Base-by-base conservation (phyloP, 2,797 vertebrate genomes). In the Oreonectes daqikongensis region DNA sequence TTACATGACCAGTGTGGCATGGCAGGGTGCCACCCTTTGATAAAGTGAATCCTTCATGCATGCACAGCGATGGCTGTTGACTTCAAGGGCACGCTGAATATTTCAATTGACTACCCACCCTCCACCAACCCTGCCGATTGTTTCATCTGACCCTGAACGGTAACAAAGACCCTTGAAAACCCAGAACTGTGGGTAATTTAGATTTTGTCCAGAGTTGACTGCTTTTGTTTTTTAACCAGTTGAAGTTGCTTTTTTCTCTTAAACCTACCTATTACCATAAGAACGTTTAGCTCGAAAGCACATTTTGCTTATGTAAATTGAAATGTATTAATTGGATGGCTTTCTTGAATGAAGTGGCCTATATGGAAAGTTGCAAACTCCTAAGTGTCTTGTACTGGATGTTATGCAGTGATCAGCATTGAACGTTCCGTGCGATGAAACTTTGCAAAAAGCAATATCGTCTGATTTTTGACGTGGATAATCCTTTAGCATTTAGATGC, bases 21-120 rank as follows among this genome's bases (percentile, higher is more conserved):
- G 83, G 81, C 81, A 75, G 35, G 67, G 74, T 78, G 70, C 79
- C 80, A 87, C 87, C 85, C 79, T 59, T 78, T 83, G 82, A 85
- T 85, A 77, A 85, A 88, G 84, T 83, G 59, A 85, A 90, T 86
- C 85, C 85, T 77, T 78, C 76, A 30, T 48, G 82, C 79, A 79
- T 81, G 78, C 32, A 57, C 40, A 10, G 57, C 63, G 69, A 81
- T 69, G 76, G 80, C 75, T 72, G 80, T 64, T 70, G 84, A 84
- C 84, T 86, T 81, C 79, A 74, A 74, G 83, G 87, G 77, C 61
- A 71, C 46, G 78, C 55, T 80, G 84, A 69, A 84, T 83, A 85
- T 75, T 84, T 84, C 83, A 80, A 88, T 84, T 76, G 83, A 87
- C 80, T 85, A 74, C 83, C 79, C 81, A 82, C 79, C 85, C 77